phyloP scores from a whole-genome alignment of 2,888 invertebrate species.

The Trissolcus japonicus region DNA sequence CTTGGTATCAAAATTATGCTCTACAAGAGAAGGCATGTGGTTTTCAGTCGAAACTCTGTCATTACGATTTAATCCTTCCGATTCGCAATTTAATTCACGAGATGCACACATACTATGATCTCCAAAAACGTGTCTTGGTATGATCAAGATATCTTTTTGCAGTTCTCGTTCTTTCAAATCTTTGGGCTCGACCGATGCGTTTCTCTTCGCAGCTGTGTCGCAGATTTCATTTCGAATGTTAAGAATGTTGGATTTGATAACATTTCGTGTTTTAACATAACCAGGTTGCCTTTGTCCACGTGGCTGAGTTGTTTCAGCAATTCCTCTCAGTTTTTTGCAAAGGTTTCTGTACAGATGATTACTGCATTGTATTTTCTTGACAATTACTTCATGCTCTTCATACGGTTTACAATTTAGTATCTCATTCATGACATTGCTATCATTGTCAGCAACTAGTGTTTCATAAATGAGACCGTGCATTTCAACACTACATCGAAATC shows the following conservation, averaged over 20 bases:
- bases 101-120: slow-evolving; percentile 16
- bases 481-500: slow-evolving; percentile 42
- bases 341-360: slow-evolving; percentile 15
- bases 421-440: too few species aligned
- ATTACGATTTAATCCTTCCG: too few species aligned
- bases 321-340: background rate
- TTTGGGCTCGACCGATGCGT: background rate
- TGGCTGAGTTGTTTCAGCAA: background rate
- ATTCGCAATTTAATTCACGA: slow-evolving; percentile 15
- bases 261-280: background rate
- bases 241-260: background rate
- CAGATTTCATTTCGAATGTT: slow-evolving; percentile 14
- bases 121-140: too few species aligned
- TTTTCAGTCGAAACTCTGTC: slow-evolving; percentile 1
- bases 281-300: background rate
- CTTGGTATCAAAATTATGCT: slow-evolving; percentile 3
- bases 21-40: background rate
- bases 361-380: slow-evolving; percentile 39
- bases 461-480: slow-evolving; percentile 47
- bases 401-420: slow-evolving; percentile 24
- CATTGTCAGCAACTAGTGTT: slow-evolving; percentile 16
- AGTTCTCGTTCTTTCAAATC: slow-evolving; percentile 6
- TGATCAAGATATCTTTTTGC: slow-evolving; percentile 25
- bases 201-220: background rate
- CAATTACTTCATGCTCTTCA: slow-evolving; percentile 7